Percentiles rank a stretch among this genome's conserved stretches.
These are phyloP conservation scores for Chouioia cunea DNA, from an alignment of 2,888 invertebrate genomes.

Conservation along the genomic window DNA sequence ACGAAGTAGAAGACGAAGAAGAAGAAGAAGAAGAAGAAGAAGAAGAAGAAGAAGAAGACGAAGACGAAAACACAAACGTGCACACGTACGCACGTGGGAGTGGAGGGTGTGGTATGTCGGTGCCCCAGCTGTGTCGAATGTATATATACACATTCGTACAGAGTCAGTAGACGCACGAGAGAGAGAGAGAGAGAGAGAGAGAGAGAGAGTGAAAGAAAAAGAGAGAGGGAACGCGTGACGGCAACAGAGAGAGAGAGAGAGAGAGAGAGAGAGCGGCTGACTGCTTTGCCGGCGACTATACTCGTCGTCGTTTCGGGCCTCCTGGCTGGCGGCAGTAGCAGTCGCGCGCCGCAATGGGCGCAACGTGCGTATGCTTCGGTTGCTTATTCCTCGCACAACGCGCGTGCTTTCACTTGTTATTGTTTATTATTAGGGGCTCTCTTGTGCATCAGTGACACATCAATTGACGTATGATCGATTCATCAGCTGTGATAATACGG, in stretches of 20 bases:
- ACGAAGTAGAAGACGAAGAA: no score
- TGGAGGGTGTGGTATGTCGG: no score
- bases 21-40: no score
- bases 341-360: constrained; percentile 67
- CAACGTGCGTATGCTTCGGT: constrained; percentile 56
- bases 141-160: background rate
- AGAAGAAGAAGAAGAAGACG: no score
- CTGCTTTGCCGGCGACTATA: background rate
- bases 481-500: no score
- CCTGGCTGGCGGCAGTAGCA: constrained; percentile 52
- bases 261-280: constrained; percentile 28
- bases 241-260: constrained; percentile 27
- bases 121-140: no score
- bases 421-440: no score
- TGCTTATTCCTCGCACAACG: background rate
- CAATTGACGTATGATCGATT: no score
- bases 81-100: background rate
- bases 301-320: constrained; percentile 20
- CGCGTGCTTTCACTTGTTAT: background rate
- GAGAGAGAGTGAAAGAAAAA: constrained; percentile 33
- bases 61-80: no score
- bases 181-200: constrained; percentile 6
- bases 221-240: background rate
- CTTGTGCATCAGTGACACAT: no score
- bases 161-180: background rate